phyloP scores from a whole-genome alignment of 2,797 vertebrate genomes.

The Rhinophrynus dorsalis region DNA sequence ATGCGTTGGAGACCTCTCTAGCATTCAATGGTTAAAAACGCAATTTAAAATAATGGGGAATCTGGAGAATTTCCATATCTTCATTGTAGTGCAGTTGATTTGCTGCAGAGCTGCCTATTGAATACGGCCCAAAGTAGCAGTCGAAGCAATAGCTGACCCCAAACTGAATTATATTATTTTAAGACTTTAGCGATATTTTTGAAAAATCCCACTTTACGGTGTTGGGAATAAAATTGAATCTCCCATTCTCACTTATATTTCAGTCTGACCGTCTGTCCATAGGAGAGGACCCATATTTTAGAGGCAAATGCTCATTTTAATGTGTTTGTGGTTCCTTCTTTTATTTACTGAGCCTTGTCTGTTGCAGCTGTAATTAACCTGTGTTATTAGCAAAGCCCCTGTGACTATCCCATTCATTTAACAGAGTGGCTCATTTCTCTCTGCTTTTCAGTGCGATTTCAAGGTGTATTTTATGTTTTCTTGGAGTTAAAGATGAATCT shows the following conservation, averaged over 20 bases:
- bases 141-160: not conserved
- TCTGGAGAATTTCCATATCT: too few species aligned
- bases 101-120: too few species aligned
- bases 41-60: too few species aligned
- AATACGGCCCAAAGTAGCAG: too few species aligned
- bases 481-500: not conserved
- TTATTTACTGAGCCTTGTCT: conserved; percentile 80
- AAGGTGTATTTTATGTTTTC: conserved; percentile 61
- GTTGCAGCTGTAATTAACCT: conserved; percentile 91
- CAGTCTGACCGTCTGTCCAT: conserved; percentile 60
- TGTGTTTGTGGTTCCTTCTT: conserved; percentile 73
- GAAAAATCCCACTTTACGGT: not conserved
- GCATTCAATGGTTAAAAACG: too few species aligned
- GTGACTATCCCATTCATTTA: conserved; percentile 77
- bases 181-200: too few species aligned
- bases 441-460: conserved; percentile 67
- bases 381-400: conserved; percentile 85
- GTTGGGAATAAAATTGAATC: not conserved
- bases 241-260: conserved; percentile 43
- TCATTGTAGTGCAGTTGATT: too few species aligned
- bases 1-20: too few species aligned
- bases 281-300: conserved; percentile 58
- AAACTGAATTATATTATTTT: conserved; percentile 29
- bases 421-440: conserved; percentile 70
- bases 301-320: conserved; percentile 72